These are phyloP conservation scores for Anorthoa munda DNA, from an alignment of 2,888 invertebrate species.

Conservation along the genomic window DNA sequence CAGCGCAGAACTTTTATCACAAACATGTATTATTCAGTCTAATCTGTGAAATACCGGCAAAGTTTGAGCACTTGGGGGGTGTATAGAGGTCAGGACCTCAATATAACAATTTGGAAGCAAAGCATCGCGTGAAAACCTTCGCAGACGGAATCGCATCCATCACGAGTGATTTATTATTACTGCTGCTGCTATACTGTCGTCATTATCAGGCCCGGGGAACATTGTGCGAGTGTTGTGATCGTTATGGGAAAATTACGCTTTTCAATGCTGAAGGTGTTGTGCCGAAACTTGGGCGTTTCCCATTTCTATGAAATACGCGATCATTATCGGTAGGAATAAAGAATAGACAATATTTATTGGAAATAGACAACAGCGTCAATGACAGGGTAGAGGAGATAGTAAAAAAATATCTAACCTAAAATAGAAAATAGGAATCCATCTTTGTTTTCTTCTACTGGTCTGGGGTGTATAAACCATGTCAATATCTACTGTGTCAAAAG, in stretches of 20 bases:
- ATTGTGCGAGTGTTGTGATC: conserved; percentile 15
- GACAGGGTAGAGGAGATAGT: too few species aligned
- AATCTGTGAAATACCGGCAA: conserved; percentile 41
- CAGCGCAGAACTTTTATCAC: conserved; percentile 2
- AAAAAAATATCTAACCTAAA: too few species aligned
- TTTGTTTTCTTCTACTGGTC: not conserved
- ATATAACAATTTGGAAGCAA: conserved; percentile 40
- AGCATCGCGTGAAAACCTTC: conserved; percentile 59
- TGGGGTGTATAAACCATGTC: too few species aligned
- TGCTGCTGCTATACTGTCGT: conserved; percentile 41
- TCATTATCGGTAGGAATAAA: not conserved
- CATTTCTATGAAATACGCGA: not conserved
- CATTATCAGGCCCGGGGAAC: conserved; percentile 32
- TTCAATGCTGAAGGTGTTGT: conserved; percentile 7
- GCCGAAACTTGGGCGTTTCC: conserved; percentile 32
- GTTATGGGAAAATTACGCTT: conserved; percentile 22
- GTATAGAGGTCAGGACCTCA: conserved; percentile 49
- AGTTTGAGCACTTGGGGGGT: conserved; percentile 31
- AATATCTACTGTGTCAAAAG: too few species aligned
- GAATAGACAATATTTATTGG: too few species aligned
- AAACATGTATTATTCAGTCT: conserved; percentile 37
- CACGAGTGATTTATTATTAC: conserved; percentile 54
- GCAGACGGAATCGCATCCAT: conserved; percentile 50
- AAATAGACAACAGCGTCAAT: too few species aligned
- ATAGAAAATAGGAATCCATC: too few species aligned